Evolutionary conservation across 1,140 invertebrate species (phyloP), one percentile per base, ranked within the genome.

Genomic region (Bombus sylvicola): DNA sequence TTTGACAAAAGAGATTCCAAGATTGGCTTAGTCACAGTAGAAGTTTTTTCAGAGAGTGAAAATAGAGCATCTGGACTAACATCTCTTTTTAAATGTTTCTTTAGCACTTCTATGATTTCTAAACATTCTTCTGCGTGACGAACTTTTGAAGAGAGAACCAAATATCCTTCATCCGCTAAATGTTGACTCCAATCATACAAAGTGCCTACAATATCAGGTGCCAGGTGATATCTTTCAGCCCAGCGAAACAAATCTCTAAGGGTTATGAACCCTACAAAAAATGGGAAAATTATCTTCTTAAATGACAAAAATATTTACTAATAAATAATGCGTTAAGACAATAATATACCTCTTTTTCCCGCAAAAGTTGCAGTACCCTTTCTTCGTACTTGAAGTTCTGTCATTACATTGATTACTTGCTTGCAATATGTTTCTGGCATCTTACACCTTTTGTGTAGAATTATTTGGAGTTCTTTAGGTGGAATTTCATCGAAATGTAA

Each of bases 131-230:
- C 97, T 3, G 94, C 86, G 92, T 97, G 97, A n/a, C 99, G 96
- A 3, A 99, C 98, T 95, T 99, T 97, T 6, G 99, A 98, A 34
- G 98, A 98, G 12, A 99, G 94, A 28, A 99, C 97, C 73, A 99
- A 96, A 93, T 98, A 99, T 0, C 99, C 99, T 96, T 99, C 99
- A 94, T 99, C 99, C 2, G 98, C 98, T 47, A 99, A 96, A 95
- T 99, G 98, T 94, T 99, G 99, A 93, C 99, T 98, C 99, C 99
- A 99, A 95, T 99, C 99, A 92, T 99, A 99, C 82, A 97, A 97
- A 28, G 90, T 92, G 0, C 92, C 81, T 37, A 96, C 95, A 71
- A 96, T 93, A n/a, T 95, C 92, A n/a, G 95, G 95, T 34, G 98
- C 97, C 13, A 97, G 95, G 69, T 97, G 96, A 93, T 99, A 99